Evolutionary conservation across 1,140 invertebrate species (phyloP).

Genomic region (Lethocerus indicus): DNA sequence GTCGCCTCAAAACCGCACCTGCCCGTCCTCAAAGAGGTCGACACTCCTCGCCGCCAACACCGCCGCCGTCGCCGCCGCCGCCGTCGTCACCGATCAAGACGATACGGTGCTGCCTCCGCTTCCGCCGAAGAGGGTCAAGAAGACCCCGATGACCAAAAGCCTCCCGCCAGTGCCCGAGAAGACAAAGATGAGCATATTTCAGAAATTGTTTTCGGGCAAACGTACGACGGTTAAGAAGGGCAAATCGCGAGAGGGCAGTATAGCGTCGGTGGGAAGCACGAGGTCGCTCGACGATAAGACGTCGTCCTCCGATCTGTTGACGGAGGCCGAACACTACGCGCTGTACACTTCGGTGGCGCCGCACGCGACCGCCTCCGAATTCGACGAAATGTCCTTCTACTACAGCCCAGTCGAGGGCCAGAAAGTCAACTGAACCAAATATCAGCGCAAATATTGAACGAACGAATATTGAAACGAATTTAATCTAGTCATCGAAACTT

Average conservation of each 20-base stretch:
- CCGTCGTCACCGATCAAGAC: neutral
- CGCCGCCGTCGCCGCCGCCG: no score
- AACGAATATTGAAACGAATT: neutral
- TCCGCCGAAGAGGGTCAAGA: slow-evolving; percentile 58
- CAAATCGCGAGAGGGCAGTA: slow-evolving; percentile 12
- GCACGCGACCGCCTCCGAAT: slow-evolving; percentile 65
- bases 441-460: slow-evolving; percentile 7
- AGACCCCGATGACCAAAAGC: slow-evolving; percentile 29
- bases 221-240: slow-evolving; percentile 16
- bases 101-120: slow-evolving; percentile 51
- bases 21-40: slow-evolving; percentile 19
- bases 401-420: slow-evolving; percentile 61
- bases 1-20: slow-evolving; percentile 24
- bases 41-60: no score
- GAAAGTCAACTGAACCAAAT: slow-evolving; percentile 12
- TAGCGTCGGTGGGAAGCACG: slow-evolving; percentile 11
- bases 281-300: slow-evolving; percentile 2
- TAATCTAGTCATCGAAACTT: neutral
- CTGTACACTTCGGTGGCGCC: slow-evolving; percentile 68
- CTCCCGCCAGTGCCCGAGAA: slow-evolving; percentile 27
- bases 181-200: slow-evolving; percentile 42
- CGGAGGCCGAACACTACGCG: slow-evolving; percentile 72
- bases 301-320: slow-evolving; percentile 25
- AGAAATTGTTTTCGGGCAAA: slow-evolving; percentile 37
- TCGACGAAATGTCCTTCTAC: slow-evolving; percentile 71